A percentile compares a stretch with the other conserved stretches of the same genome.
phyloP scores from a whole-genome alignment of 2,797 vertebrate species.

The Chaunax sp. region DNA sequence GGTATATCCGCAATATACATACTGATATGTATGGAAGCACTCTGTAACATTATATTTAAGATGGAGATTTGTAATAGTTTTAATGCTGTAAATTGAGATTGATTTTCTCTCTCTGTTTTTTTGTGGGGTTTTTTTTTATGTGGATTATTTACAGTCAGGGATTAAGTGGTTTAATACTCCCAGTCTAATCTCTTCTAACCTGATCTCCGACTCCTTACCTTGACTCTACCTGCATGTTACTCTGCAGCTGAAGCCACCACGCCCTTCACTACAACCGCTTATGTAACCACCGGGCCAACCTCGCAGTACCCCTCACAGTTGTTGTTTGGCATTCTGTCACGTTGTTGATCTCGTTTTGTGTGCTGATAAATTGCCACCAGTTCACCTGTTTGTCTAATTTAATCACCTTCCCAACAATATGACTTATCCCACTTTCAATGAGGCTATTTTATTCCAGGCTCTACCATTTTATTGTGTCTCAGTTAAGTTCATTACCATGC shows the following conservation, averaged over 20 bases:
- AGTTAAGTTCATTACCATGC: slow-evolving; percentile 35
- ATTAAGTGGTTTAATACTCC: slow-evolving; percentile 64
- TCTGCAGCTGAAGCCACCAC: slow-evolving; percentile 32
- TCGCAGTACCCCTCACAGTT: background rate
- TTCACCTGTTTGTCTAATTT: slow-evolving; percentile 32
- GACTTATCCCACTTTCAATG: slow-evolving; percentile 46
- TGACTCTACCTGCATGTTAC: slow-evolving; percentile 16
- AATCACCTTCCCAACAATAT: slow-evolving; percentile 45
- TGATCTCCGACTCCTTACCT: slow-evolving; percentile 45
- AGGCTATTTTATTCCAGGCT: slow-evolving; percentile 44
- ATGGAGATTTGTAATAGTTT: background rate
- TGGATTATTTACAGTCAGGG: slow-evolving; percentile 58
- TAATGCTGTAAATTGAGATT: background rate
- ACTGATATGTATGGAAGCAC: too few species aligned
- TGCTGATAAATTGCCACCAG: slow-evolving; percentile 21
- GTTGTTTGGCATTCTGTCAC: slow-evolving; percentile 16
- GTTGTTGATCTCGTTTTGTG: slow-evolving; percentile 27
- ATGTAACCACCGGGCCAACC: slow-evolving; percentile 9
- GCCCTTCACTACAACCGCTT: slow-evolving; percentile 28
- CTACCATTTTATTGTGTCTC: slow-evolving; percentile 27
- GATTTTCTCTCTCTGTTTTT: slow-evolving; percentile 23
- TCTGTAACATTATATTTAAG: background rate
- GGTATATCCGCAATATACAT: too few species aligned
- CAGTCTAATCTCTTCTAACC: too few species aligned
- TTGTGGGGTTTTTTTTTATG: slow-evolving; percentile 48